These are phyloP conservation scores for Leptopterna dolabrata DNA, from an alignment of 2,888 invertebrate genomes.

Conservation along the genomic window DNA sequence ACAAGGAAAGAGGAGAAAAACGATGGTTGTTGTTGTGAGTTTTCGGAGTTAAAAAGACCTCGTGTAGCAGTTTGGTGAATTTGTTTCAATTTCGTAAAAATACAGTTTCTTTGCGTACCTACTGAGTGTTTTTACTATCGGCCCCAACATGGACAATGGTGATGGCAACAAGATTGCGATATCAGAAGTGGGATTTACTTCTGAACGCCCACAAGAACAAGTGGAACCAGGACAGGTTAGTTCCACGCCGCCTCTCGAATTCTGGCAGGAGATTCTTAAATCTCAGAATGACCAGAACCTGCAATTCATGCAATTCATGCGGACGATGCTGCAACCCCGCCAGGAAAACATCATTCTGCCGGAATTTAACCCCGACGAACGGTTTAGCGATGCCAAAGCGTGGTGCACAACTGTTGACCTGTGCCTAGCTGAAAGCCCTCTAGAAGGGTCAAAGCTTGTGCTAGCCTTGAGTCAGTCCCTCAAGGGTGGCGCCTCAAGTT, in stretches of 20 bases:
- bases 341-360: neutral
- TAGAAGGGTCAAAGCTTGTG: neutral
- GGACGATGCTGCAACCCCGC: no score
- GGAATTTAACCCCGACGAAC: neutral
- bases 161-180: neutral
- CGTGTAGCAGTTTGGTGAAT: no score
- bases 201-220: neutral
- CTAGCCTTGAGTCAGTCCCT: neutral
- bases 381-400: neutral
- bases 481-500: slow-evolving; percentile 12
- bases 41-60: no score
- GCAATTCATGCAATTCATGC: neutral
- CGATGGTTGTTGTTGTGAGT: no score
- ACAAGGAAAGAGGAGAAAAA: no score
- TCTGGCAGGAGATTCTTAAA: neutral
- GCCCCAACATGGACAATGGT: no score
- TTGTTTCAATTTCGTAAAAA: no score
- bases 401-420: neutral
- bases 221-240: neutral
- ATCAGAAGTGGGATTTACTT: neutral
- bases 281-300: neutral
- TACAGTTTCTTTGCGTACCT: no score
- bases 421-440: neutral
- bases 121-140: no score
- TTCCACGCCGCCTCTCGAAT: neutral